Base-by-base conservation (phyloP, 1,140 invertebrate genomes). In the Drosophila trapezifrons region DNA sequence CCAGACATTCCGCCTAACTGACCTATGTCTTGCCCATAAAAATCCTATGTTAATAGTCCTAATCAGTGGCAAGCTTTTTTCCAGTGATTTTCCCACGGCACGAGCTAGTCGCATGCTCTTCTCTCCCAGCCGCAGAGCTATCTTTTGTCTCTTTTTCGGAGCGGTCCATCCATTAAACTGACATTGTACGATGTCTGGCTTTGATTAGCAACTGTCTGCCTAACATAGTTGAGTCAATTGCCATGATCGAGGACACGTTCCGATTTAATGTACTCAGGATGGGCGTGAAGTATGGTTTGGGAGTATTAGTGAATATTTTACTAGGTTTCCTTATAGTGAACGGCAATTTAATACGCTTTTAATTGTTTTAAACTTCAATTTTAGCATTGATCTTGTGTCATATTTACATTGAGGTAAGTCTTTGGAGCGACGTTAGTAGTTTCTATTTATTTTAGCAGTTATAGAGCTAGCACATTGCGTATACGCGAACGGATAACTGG, bases 171-270 rank as follows among this genome's bases (percentile, higher is more conserved):
- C 66, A 71, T 71, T 72, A 72, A 58, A 4, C 35, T 15, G 47
- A 71, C 51, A 60, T 60, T 38, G 58, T 60, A 45, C 81, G 72
- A 85, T 81, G 74, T 81, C 67, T 80, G 78, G 65, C 69, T 40
- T 81, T 81, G 56, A 85, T 85, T 45, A 59, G 64, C 64, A 40
- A 46, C 20, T 51, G 57, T 29, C 71, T 74, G 49, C 8, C 20
- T 15, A 37, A 22, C 51, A 10, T 65, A 29, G 47, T 52, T 57
- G 49, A 71, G n/a, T 40, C 69, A 71, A 72, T 58, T 72, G 64
- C 22, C 64, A 22, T 46, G 47, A 46, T 46, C 29, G 32, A 25
- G 18, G 42, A 32, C 65, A 27, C 13, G 67, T 38, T 70, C 22
- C n/a, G 18, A 46, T 46, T 56, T 15, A 32, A 29, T 20, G 35